phyloP scores from a whole-genome alignment of 2,888 invertebrate genomes.

The Rhabditoides inermis region DNA sequence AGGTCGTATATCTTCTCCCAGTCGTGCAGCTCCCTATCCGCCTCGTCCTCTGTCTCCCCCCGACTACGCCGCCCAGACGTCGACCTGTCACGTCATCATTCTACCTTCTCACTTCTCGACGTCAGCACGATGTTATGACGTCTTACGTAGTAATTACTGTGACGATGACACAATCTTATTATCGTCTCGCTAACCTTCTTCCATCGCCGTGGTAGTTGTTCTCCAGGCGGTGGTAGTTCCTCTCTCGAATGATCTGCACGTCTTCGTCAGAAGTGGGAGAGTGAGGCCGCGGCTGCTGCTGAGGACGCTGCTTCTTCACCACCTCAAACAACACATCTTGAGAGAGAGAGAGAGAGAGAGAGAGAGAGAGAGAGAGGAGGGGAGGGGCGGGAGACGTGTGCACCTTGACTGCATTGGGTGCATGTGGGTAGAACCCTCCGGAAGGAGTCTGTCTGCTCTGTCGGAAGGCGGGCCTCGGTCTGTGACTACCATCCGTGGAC shows the following conservation, averaged over 20 bases:
- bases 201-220: too few species aligned
- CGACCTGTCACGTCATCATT: too few species aligned
- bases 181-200: too few species aligned
- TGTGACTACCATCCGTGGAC: constrained; percentile 45
- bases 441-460: constrained; percentile 35
- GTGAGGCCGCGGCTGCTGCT: constrained; percentile 17
- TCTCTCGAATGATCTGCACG: constrained; percentile 35
- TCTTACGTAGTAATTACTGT: too few species aligned
- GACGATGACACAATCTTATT: too few species aligned
- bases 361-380: background rate
- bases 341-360: background rate
- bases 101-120: too few species aligned
- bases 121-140: too few species aligned
- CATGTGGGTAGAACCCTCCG: constrained; percentile 50
- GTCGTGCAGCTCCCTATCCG: constrained; percentile 21
- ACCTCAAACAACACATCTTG: constrained; percentile 6
- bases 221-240: constrained; percentile 33
- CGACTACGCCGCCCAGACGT: background rate
- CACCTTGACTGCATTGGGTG: constrained; percentile 46
- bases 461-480: constrained; percentile 46
- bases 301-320: constrained; percentile 18
- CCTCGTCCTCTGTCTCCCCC: background rate
- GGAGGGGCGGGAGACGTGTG: background rate
- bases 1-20: constrained; percentile 52
- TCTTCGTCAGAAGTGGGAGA: constrained; percentile 16